Percentiles rank a stretch among this genome's conserved stretches.
Evolutionary conservation across 2,888 invertebrate species (phyloP).

Genomic region (Himalopsyche anomala): DNA sequence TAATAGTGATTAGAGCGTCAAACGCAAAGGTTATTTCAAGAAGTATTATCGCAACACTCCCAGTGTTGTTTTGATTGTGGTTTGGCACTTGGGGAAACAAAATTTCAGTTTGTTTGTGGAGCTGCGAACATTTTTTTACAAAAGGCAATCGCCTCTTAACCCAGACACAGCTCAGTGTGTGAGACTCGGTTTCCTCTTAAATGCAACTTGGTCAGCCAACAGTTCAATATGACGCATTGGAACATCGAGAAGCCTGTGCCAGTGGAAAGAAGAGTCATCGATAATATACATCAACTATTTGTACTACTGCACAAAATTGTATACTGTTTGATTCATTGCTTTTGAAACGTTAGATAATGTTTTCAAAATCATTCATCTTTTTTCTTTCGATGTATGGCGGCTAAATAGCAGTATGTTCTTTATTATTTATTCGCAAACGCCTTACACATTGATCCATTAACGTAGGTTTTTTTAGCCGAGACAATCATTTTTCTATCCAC

Average conservation of each 20-base stretch:
- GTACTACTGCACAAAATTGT: too few relatives aligned
- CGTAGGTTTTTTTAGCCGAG: too few relatives aligned
- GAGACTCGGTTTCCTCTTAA: constrained; percentile 5
- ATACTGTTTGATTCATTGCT: too few relatives aligned
- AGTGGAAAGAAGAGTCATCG: not conserved
- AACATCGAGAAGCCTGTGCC: not conserved
- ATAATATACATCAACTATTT: too few relatives aligned
- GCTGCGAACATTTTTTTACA: not conserved
- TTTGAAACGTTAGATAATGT: too few relatives aligned
- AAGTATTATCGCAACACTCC: not conserved
- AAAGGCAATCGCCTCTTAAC: not conserved
- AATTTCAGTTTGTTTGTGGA: not conserved
- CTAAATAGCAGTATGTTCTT: too few relatives aligned
- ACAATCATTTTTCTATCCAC: too few relatives aligned
- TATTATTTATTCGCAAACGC: too few relatives aligned
- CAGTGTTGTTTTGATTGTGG: not conserved
- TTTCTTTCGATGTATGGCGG: too few relatives aligned
- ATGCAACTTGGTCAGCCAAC: not conserved
- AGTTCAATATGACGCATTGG: not conserved
- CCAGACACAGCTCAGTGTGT: constrained; percentile 12
- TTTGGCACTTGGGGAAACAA: not conserved
- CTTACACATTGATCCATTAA: too few relatives aligned
- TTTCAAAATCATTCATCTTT: too few relatives aligned
- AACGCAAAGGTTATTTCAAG: not conserved
- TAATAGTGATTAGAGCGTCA: not conserved